phyloP scores from a whole-genome alignment of 2,113 vertebrate genomes.

The Limanda limanda region DNA sequence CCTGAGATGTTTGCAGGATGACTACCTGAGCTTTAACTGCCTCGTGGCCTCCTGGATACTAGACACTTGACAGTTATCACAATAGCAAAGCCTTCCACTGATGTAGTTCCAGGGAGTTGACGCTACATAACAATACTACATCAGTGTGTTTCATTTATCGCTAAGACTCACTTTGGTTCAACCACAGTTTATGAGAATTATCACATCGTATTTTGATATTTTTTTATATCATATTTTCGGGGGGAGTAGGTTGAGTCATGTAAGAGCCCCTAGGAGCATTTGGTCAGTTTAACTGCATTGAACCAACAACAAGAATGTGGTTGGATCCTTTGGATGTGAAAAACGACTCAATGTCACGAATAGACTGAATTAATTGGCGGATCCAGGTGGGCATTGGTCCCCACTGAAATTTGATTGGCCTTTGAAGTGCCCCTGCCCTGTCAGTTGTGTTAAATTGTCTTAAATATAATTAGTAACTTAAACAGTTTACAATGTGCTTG shows the following conservation, averaged over 20 bases:
- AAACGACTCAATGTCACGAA: not conserved
- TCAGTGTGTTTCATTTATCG: not conserved
- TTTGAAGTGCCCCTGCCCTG: too few species aligned
- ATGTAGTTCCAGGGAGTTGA: slow-evolving; percentile 26
- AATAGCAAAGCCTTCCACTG: not conserved
- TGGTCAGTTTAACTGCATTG: not conserved
- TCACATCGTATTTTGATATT: not conserved
- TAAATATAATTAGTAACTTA: too few species aligned
- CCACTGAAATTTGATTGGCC: too few species aligned
- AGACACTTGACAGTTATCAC: not conserved
- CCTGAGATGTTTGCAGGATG: slow-evolving; percentile 5
- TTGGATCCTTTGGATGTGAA: not conserved
- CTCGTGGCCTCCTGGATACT: slow-evolving; percentile 8
- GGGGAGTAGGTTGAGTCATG: not conserved
- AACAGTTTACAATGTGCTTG: too few species aligned
- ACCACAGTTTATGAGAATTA: slow-evolving; percentile 21
- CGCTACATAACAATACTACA: slow-evolving; percentile 3
- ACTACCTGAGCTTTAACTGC: slow-evolving; percentile 10
- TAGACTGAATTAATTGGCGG: not conserved
- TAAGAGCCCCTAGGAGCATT: not conserved
- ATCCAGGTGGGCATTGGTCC: too few species aligned
- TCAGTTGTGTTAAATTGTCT: too few species aligned
- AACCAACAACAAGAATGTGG: not conserved
- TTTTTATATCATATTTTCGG: not conserved
- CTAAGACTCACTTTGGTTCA: not conserved